These are phyloP conservation scores for Mormyrops attenuatus DNA, from an alignment of 2,797 vertebrate species.

Conservation along the genomic window DNA sequence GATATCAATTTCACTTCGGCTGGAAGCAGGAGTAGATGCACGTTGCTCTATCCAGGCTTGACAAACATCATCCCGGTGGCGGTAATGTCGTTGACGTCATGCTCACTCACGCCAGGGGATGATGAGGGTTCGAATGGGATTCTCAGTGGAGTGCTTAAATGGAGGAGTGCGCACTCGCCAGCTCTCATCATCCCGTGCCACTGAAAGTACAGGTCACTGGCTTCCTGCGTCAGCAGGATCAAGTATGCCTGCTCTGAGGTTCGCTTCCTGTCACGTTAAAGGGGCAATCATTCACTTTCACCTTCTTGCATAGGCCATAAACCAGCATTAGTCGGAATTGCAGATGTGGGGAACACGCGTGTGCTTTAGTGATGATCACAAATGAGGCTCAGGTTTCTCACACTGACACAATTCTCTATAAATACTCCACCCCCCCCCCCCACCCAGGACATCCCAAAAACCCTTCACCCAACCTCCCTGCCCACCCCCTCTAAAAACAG, in stretches of 20 bases:
- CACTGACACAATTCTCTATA: neutral
- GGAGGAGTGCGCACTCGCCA: neutral
- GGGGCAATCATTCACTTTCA: neutral
- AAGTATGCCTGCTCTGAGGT: neutral
- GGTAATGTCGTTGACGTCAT: neutral
- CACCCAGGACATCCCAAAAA: neutral
- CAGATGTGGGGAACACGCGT: neutral
- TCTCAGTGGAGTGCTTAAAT: neutral
- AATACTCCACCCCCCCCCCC: neutral
- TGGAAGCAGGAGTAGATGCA: constrained; percentile 36
- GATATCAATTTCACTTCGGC: constrained; percentile 48
- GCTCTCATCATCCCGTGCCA: too few species aligned
- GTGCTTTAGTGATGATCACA: neutral
- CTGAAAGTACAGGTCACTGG: neutral
- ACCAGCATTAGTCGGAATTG: neutral
- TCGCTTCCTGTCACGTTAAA: neutral
- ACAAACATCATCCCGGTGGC: neutral
- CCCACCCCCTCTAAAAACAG: neutral
- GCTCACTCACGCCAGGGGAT: neutral
- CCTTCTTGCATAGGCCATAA: neutral
- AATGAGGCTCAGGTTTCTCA: neutral
- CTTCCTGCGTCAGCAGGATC: neutral
- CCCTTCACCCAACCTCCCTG: neutral
- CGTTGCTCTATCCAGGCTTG: constrained; percentile 30
- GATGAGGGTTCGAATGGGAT: neutral